These are phyloP conservation scores for Dendrolimus punctatus DNA, from an alignment of 1,140 invertebrate genomes.

Conservation along the genomic window DNA sequence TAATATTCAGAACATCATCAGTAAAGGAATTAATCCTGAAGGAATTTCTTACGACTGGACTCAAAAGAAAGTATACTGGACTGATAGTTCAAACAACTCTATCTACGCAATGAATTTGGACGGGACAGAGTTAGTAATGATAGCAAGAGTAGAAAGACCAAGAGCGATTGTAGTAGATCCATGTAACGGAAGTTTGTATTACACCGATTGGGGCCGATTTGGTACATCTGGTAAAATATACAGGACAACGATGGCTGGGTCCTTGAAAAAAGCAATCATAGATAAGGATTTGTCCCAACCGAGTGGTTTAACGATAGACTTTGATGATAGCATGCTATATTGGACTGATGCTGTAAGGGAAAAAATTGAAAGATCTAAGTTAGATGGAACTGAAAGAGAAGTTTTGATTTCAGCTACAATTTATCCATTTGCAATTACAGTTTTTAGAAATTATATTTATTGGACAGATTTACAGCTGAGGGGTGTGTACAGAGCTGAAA, in stretches of 20 bases:
- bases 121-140: constrained; percentile 92
- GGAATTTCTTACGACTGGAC: constrained; percentile 98
- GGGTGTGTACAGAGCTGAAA: constrained; percentile 96
- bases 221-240: constrained; percentile 96
- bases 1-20: constrained; percentile 82
- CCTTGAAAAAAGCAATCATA: constrained; percentile 90
- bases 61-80: constrained; percentile 97
- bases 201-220: constrained; percentile 94
- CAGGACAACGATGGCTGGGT: constrained; percentile 96
- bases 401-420: constrained; percentile 91
- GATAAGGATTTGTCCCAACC: constrained; percentile 94
- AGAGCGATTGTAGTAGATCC: constrained; percentile 97
- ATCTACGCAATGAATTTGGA: constrained; percentile 97
- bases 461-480: constrained; percentile 97
- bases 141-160: constrained; percentile 92
- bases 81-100: constrained; percentile 93
- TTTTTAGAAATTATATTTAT: constrained; percentile 94
- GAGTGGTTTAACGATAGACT: constrained; percentile 96
- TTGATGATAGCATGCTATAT: constrained; percentile 94
- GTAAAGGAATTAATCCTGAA: constrained; percentile 92
- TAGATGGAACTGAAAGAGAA: constrained; percentile 87
- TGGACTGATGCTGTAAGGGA: constrained; percentile 98
- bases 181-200: constrained; percentile 94
- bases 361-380: constrained; percentile 94
- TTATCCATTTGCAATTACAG: constrained; percentile 96